Evolutionary conservation across 2,113 vertebrate genomes (phyloP).

Genomic region (Genyomyrus donnyi): DNA sequence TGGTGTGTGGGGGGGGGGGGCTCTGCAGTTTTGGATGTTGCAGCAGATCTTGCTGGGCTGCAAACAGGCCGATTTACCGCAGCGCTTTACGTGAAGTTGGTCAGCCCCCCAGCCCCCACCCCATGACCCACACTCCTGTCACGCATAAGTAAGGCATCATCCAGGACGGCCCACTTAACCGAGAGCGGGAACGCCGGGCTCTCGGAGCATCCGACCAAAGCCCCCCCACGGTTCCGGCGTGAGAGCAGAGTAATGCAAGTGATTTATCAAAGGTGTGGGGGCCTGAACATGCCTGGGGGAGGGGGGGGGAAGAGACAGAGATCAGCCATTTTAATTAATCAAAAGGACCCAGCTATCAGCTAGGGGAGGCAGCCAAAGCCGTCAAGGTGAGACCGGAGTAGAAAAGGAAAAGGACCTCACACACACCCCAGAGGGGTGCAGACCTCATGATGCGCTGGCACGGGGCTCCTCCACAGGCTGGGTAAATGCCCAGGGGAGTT

Average conservation of each 20-base stretch:
- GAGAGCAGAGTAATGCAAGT: constrained; percentile 17
- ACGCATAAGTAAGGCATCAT: not conserved
- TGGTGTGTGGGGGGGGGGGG: too few species aligned
- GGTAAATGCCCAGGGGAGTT: not conserved
- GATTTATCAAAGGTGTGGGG: constrained; percentile 42
- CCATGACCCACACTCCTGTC: not conserved
- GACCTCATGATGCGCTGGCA: not conserved
- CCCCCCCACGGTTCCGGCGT: not conserved
- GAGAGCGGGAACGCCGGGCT: not conserved
- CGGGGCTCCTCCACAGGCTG: not conserved
- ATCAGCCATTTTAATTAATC: constrained; percentile 49
- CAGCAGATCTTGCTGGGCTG: constrained; percentile 23
- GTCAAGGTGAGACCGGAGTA: constrained; percentile 1
- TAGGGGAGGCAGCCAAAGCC: constrained; percentile 17
- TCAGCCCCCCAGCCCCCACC: not conserved
- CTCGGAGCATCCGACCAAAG: not conserved
- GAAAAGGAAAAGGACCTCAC: constrained; percentile 5
- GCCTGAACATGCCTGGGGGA: constrained; percentile 17
- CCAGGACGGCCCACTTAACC: not conserved
- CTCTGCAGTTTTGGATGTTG: not conserved
- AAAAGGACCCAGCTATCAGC: constrained; percentile 14
- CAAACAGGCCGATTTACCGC: constrained; percentile 17
- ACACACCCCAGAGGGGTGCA: not conserved
- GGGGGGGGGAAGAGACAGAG: constrained; percentile 22
- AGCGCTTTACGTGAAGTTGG: not conserved